phyloP scores from a whole-genome alignment of 1,140 invertebrate species.

The Eulimnadia texana region DNA sequence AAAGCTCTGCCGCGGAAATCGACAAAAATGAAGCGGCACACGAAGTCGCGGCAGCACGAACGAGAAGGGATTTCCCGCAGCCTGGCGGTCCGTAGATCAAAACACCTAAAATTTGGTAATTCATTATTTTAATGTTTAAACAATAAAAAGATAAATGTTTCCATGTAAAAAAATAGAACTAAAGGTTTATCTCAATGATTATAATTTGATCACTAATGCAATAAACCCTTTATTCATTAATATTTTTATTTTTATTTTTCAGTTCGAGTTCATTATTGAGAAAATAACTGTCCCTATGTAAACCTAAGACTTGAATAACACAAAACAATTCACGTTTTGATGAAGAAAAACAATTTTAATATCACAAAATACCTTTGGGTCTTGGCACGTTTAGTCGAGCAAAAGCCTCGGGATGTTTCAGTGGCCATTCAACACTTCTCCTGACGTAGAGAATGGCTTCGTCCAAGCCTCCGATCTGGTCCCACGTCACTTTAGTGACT shows the following conservation, averaged over 20 bases:
- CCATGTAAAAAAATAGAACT: neutral
- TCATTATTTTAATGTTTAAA: neutral
- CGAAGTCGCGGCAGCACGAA: constrained; percentile 45
- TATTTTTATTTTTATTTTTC: too few species aligned
- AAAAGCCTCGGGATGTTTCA: constrained; percentile 44
- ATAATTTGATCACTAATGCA: neutral
- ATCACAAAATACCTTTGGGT: constrained; percentile 33
- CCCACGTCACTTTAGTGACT: constrained; percentile 36
- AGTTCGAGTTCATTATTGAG: too few species aligned
- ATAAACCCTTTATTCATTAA: too few species aligned
- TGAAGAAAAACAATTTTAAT: too few species aligned
- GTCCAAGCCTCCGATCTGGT: constrained; percentile 47
- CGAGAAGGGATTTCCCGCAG: constrained; percentile 57
- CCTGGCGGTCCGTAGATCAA: constrained; percentile 61
- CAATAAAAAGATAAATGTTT: neutral
- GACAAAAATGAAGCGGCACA: constrained; percentile 44
- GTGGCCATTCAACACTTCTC: constrained; percentile 46
- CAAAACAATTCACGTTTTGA: too few species aligned
- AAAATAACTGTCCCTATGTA: too few species aligned
- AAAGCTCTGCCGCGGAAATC: constrained; percentile 46
- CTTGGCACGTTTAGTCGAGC: constrained; percentile 39
- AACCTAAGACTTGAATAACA: too few species aligned
- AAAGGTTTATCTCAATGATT: neutral
- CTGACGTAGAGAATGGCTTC: constrained; percentile 43
- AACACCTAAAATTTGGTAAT: constrained; percentile 38